Conservation (phyloP, 2,888 invertebrate species). For the Antheraea yamamai region DNA sequence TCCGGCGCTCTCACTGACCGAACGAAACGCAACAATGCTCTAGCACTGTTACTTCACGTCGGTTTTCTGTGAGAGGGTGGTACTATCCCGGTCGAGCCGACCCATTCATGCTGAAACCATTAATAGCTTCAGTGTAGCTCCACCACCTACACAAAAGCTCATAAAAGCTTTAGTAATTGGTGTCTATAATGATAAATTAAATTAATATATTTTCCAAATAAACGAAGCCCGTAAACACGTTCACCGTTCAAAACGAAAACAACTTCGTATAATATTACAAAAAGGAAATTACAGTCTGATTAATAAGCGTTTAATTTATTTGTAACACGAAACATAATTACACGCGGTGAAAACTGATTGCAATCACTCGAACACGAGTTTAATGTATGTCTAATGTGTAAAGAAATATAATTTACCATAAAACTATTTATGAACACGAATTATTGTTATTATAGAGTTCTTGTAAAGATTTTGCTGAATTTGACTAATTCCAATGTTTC, state of each 20-base stretch:
- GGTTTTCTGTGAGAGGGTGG: too few relatives aligned
- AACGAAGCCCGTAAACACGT: neutral
- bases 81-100: too few relatives aligned
- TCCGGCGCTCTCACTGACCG: too few relatives aligned
- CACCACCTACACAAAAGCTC: too few relatives aligned
- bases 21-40: too few relatives aligned
- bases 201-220: neutral
- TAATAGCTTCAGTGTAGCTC: too few relatives aligned
- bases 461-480: neutral
- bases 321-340: constrained; percentile 17
- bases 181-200: neutral
- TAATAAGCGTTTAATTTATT: constrained; percentile 14
- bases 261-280: constrained; percentile 5
- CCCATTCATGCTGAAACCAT: too few relatives aligned
- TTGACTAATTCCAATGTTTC: neutral
- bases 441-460: neutral
- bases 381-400: neutral
- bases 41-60: too few relatives aligned
- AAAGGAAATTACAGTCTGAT: constrained; percentile 19
- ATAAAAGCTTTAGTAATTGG: too few relatives aligned
- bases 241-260: neutral
- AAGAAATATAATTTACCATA: neutral
- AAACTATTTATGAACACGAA: neutral
- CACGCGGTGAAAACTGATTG: constrained; percentile 6
- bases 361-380: constrained; percentile 11